phyloP scores from a whole-genome alignment of 2,888 invertebrate species.

The Embidobia sp. region DNA sequence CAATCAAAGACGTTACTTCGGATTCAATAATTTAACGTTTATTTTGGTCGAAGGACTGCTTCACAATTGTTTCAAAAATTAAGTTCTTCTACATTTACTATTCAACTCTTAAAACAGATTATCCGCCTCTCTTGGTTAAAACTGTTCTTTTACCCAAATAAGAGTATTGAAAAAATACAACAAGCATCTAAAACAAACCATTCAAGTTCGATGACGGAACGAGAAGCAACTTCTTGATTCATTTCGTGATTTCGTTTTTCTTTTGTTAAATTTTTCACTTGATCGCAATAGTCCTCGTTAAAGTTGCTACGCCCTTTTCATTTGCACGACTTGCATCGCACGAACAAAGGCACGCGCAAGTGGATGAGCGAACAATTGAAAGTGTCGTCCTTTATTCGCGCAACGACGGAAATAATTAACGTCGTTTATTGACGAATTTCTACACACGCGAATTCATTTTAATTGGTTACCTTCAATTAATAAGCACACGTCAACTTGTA shows the following conservation, averaged over 20 bases:
- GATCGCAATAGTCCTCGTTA: slow-evolving; percentile 42
- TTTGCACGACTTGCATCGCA: slow-evolving; percentile 22
- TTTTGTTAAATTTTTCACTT: slow-evolving; percentile 27
- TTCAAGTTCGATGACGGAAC: no score
- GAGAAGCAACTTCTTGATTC: no score
- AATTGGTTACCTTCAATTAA: slow-evolving; percentile 68
- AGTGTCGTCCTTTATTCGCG: slow-evolving; percentile 45
- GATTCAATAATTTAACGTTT: no score
- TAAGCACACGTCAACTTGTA: slow-evolving; percentile 24
- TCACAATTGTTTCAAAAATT: no score
- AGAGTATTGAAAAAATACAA: no score
- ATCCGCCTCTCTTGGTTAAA: no score
- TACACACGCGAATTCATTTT: slow-evolving; percentile 65
- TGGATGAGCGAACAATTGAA: slow-evolving; percentile 54
- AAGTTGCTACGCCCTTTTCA: slow-evolving; percentile 39
- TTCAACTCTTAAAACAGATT: no score
- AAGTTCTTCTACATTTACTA: no score
- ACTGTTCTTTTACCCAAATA: no score
- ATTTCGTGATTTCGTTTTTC: slow-evolving; percentile 1
- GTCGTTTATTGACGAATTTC: slow-evolving; percentile 64
- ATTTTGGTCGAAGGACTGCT: no score
- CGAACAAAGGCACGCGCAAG: slow-evolving; percentile 41
- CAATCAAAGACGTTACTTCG: no score
- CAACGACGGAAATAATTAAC: slow-evolving; percentile 67
- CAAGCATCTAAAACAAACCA: no score